Percentiles rank a stretch among this genome's conserved stretches.
phyloP scores from a whole-genome alignment of 2,797 vertebrate genomes.

The Danio kyathit region DNA sequence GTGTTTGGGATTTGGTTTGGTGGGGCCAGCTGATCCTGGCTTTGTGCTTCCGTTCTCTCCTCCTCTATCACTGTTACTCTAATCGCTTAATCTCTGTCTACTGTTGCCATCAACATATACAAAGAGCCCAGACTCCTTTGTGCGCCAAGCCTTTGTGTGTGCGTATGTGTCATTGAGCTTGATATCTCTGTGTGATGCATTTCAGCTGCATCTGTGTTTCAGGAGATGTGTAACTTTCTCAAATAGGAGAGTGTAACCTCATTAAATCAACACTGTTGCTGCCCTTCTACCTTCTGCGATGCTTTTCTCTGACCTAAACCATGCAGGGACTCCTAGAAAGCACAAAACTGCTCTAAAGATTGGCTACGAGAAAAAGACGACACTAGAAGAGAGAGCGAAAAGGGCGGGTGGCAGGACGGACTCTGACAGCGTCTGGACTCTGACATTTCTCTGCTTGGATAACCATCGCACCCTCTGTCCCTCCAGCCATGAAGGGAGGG shows the following conservation, averaged over 20 bases:
- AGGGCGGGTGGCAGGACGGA: constrained; percentile 35
- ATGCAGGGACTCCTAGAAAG: constrained; percentile 6
- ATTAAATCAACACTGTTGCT: constrained; percentile 50
- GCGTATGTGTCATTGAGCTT: constrained; percentile 46
- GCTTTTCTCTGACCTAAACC: not conserved
- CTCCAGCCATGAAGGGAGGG: constrained; percentile 73
- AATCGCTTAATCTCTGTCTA: constrained; percentile 94
- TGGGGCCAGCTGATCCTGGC: constrained; percentile 38
- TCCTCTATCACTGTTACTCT: constrained; percentile 72
- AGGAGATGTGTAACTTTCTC: constrained; percentile 53
- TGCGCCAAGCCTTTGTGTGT: constrained; percentile 78
- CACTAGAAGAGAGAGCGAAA: constrained; percentile 5
- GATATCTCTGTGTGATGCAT: constrained; percentile 63
- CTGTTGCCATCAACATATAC: constrained; percentile 89
- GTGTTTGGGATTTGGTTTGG: not conserved
- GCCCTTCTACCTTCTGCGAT: constrained; percentile 5
- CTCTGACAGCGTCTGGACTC: constrained; percentile 64
- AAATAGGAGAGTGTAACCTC: constrained; percentile 46
- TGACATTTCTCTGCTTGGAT: constrained; percentile 88
- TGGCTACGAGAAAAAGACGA: not conserved
- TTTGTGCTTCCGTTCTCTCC: constrained; percentile 50
- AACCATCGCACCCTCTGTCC: constrained; percentile 79
- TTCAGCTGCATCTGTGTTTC: constrained; percentile 31
- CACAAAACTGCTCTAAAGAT: constrained; percentile 28
- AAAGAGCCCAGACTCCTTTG: constrained; percentile 91